phyloP scores from a whole-genome alignment of 2,888 invertebrate species.

The Caenorhabditis sp. region DNA sequence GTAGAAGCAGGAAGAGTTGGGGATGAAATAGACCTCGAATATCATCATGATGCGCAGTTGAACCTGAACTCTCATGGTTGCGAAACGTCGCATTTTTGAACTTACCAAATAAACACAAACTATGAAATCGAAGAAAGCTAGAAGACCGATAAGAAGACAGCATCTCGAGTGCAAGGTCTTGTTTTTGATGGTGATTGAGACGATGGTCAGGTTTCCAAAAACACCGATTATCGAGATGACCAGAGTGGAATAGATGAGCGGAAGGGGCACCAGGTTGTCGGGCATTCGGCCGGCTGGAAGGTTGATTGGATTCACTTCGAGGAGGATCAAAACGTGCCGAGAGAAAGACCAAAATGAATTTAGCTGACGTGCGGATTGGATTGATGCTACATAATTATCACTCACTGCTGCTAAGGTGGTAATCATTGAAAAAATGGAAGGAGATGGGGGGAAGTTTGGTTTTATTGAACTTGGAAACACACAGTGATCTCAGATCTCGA shows the following conservation, averaged over 20 bases:
- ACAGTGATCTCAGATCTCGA: too few relatives aligned
- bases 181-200: constrained; percentile 54
- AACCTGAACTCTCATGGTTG: constrained; percentile 59
- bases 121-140: constrained; percentile 61
- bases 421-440: too few relatives aligned
- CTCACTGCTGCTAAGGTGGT: too few relatives aligned
- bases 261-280: constrained; percentile 56
- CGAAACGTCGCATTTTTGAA: too few relatives aligned
- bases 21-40: constrained; percentile 53
- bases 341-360: too few relatives aligned
- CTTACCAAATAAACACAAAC: constrained; percentile 68
- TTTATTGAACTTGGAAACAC: too few relatives aligned
- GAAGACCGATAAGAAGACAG: constrained; percentile 62
- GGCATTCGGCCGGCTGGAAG: too few relatives aligned
- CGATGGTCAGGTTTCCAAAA: constrained; percentile 66
- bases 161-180: constrained; percentile 64
- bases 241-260: constrained; percentile 54
- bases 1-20: constrained; percentile 60
- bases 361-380: too few relatives aligned
- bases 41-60: constrained; percentile 66
- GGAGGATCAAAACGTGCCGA: too few relatives aligned
- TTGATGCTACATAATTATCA: too few relatives aligned
- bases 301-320: too few relatives aligned
- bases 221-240: constrained; percentile 60
- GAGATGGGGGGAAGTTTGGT: too few relatives aligned